Evolutionary conservation across 2,797 vertebrate genomes (phyloP).

Genomic region (Phataginus tricuspis): DNA sequence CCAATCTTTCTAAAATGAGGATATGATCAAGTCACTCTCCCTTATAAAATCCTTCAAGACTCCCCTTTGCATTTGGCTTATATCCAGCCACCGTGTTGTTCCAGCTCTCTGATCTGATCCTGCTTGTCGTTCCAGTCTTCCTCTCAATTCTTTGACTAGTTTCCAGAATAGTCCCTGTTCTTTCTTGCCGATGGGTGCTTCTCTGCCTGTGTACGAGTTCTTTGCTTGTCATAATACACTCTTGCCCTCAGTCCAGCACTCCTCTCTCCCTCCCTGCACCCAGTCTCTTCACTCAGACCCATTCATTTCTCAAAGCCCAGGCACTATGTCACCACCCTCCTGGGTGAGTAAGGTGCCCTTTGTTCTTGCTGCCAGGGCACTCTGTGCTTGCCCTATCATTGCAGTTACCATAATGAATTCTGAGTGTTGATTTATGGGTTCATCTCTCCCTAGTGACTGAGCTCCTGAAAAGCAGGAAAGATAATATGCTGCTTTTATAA

Average conservation of each 20-base stretch:
- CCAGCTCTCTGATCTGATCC: background rate
- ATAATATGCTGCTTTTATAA: background rate
- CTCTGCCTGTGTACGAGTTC: background rate
- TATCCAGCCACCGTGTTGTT: background rate
- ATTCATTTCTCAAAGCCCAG: background rate
- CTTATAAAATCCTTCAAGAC: background rate
- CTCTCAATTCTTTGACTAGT: background rate
- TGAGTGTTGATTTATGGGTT: background rate
- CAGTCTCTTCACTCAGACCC: background rate
- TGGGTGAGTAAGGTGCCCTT: too few relatives aligned
- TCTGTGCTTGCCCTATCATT: background rate
- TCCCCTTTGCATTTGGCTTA: background rate
- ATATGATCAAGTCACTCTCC: background rate
- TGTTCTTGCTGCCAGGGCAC: too few relatives aligned
- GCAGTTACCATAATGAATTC: background rate
- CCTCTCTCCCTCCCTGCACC: background rate
- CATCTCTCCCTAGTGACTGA: background rate
- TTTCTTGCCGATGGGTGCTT: background rate
- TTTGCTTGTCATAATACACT: background rate
- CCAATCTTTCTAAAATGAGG: background rate
- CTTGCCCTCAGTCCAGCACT: background rate
- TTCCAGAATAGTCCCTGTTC: background rate
- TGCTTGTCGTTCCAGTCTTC: background rate
- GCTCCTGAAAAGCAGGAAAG: background rate
- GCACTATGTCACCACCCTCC: background rate